These are phyloP conservation scores for Hyposmocoma kahamanoa DNA, from an alignment of 1,140 invertebrate genomes.

Conservation along the genomic window DNA sequence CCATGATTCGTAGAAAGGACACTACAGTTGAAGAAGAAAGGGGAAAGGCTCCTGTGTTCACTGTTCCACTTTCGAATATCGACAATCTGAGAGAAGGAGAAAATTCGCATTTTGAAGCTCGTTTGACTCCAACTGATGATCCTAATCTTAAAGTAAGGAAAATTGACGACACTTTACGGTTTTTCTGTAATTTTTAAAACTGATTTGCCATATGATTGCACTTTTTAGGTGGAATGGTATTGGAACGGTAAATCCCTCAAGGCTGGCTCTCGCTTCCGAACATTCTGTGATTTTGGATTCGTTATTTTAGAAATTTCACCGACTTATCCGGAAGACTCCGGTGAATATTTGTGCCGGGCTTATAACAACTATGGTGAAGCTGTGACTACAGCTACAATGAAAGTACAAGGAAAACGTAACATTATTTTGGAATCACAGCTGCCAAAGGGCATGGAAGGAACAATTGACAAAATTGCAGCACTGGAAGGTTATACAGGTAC, in stretches of 20 bases:
- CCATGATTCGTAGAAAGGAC: slow-evolving; percentile 82
- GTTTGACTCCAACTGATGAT: slow-evolving; percentile 94
- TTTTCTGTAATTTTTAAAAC: neutral
- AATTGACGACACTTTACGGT: neutral
- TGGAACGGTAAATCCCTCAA: slow-evolving; percentile 93
- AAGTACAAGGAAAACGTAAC: slow-evolving; percentile 91
- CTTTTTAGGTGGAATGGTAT: slow-evolving; percentile 90
- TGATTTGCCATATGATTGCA: neutral
- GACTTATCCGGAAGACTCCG: slow-evolving; percentile 95
- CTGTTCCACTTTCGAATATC: slow-evolving; percentile 90
- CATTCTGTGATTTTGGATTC: slow-evolving; percentile 96
- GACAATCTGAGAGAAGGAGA: slow-evolving; percentile 91
- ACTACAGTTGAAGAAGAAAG: slow-evolving; percentile 81
- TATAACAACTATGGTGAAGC: slow-evolving; percentile 94
- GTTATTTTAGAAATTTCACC: slow-evolving; percentile 95
- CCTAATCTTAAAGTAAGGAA: slow-evolving; percentile 89
- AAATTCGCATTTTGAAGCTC: slow-evolving; percentile 95
- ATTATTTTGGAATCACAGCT: slow-evolving; percentile 94
- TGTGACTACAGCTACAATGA: slow-evolving; percentile 92
- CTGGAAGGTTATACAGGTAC: slow-evolving; percentile 88
- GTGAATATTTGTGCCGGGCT: slow-evolving; percentile 94
- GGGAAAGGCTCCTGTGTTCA: slow-evolving; percentile 92
- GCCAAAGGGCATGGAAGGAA: slow-evolving; percentile 93
- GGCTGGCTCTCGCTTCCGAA: slow-evolving; percentile 92
- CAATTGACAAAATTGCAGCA: slow-evolving; percentile 94